phyloP scores from a whole-genome alignment of 2,797 vertebrate genomes.

The Emys orbicularis region DNA sequence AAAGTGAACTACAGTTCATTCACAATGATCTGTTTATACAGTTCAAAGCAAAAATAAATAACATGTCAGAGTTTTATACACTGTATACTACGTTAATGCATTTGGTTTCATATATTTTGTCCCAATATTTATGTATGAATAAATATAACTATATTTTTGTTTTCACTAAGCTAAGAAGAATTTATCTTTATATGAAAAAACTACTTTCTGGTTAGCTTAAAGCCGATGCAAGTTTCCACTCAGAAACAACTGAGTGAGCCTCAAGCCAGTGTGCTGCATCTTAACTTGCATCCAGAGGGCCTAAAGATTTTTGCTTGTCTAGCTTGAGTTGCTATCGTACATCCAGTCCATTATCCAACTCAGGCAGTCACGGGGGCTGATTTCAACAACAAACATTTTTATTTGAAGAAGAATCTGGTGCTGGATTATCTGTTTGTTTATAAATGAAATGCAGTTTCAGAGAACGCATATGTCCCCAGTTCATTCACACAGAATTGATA shows the following conservation, averaged over 20 bases:
- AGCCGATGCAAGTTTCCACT: accelerated
- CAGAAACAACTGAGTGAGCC: neutral
- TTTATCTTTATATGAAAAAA: neutral
- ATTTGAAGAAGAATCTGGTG: neutral
- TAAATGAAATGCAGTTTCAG: neutral
- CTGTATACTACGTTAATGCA: neutral
- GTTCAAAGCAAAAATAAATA: neutral
- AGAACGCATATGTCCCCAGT: accelerated
- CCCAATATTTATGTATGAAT: accelerated
- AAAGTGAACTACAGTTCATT: neutral
- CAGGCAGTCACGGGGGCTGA: neutral
- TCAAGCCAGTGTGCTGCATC: neutral
- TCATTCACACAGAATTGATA: neutral
- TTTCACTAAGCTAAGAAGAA: neutral
- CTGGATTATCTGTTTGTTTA: neutral
- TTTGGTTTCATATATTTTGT: neutral
- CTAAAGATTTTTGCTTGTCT: neutral
- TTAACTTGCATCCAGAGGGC: neutral
- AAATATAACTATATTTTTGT: neutral
- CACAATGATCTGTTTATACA: neutral
- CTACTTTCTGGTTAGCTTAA: neutral
- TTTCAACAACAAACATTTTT: neutral
- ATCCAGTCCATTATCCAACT: neutral
- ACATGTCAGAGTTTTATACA: neutral
- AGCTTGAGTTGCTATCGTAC: neutral